These are phyloP conservation scores for Melopsittacus undulatus DNA, from an alignment of 2,797 vertebrate species.

Conservation along the genomic window DNA sequence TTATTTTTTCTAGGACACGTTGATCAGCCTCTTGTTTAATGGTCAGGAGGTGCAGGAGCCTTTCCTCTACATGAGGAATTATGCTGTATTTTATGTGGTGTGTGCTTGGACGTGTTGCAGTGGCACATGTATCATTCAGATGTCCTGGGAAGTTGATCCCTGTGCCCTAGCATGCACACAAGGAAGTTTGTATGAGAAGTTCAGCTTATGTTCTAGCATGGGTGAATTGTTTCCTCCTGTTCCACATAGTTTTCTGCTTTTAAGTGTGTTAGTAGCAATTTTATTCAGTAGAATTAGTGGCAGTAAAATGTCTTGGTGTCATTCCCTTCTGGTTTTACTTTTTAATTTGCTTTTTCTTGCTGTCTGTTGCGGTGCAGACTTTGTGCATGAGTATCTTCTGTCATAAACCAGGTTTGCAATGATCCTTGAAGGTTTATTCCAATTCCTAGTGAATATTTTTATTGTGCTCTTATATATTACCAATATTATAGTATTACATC, in stretches of 20 bases:
- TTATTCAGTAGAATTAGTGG: background rate
- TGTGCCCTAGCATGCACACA: background rate
- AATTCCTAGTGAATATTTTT: background rate
- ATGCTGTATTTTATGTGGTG: background rate
- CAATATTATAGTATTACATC: background rate
- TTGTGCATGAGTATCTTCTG: fast-evolving
- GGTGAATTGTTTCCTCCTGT: conserved; percentile 17
- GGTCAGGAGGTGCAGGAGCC: background rate
- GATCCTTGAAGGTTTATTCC: background rate
- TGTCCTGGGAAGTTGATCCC: background rate
- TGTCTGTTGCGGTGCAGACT: background rate
- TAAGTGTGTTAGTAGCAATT: background rate
- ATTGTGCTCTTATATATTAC: background rate
- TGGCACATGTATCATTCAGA: background rate
- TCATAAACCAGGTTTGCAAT: background rate
- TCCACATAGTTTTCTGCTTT: background rate
- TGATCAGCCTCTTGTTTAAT: conserved; percentile 22
- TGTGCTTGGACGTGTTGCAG: background rate
- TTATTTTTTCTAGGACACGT: background rate
- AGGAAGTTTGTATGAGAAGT: background rate
- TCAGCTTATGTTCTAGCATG: background rate
- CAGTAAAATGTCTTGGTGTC: background rate
- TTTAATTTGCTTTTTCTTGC: background rate
- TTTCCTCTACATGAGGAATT: background rate
- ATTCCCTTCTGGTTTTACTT: background rate